Percentiles rank a stretch among this genome's conserved stretches.
These are phyloP conservation scores for Micromys minutus DNA, from an alignment of 2,113 vertebrate genomes.

Conservation along the genomic window DNA sequence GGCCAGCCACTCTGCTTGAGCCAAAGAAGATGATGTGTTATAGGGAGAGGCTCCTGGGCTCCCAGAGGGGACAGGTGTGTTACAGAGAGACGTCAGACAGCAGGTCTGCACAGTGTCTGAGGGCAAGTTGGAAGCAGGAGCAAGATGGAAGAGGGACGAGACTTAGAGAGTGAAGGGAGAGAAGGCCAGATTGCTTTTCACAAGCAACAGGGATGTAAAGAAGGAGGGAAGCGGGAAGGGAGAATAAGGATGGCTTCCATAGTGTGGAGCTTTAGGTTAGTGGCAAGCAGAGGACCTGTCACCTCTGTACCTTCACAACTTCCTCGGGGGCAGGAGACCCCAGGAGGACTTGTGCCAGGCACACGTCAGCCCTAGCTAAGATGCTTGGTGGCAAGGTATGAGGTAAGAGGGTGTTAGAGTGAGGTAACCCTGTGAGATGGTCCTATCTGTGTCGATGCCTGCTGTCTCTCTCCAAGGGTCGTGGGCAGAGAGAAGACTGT, in stretches of 20 bases:
- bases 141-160: not conserved
- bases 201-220: not conserved
- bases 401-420: not conserved
- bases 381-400: not conserved
- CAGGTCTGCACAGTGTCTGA: conserved; percentile 68
- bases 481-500: not conserved
- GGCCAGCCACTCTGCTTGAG: conserved; percentile 43
- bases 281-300: not conserved
- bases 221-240: not conserved
- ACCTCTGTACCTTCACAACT: not conserved
- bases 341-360: not conserved
- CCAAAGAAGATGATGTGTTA: conserved; percentile 66
- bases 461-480: not conserved
- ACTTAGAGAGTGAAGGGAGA: not conserved
- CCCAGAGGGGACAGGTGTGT: conserved; percentile 14
- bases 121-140: not conserved
- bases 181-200: not conserved
- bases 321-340: not conserved
- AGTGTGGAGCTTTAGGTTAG: not conserved
- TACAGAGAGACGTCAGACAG: conserved; percentile 39
- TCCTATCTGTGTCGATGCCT: not conserved
- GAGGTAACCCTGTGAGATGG: not conserved
- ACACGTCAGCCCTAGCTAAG: not conserved
- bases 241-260: not conserved
- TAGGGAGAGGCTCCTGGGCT: not conserved